These are phyloP conservation scores for Sinhomidia bicolor DNA, from an alignment of 2,888 invertebrate species.

Conservation along the genomic window DNA sequence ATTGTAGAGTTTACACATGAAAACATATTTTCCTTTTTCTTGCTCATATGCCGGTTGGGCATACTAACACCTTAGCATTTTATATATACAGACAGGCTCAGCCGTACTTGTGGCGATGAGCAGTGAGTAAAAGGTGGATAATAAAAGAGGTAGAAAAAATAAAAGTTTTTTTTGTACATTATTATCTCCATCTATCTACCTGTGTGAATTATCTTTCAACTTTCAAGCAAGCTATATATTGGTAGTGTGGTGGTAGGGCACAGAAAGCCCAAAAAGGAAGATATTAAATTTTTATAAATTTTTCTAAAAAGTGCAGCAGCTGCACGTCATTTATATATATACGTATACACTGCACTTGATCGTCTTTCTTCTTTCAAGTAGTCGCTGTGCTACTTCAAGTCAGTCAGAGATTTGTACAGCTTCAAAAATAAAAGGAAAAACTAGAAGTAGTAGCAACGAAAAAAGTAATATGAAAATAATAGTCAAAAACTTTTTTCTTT, in stretches of 20 bases:
- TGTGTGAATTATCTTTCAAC: constrained; percentile 5
- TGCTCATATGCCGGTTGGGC: not conserved
- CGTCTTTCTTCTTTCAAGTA: not conserved
- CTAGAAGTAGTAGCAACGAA: not conserved
- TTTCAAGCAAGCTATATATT: too few relatives aligned
- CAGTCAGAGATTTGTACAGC: not conserved
- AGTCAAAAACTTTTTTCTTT: constrained; percentile 38
- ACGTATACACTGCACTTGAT: not conserved
- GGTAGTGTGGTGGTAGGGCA: not conserved
- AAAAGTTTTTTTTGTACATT: not conserved
- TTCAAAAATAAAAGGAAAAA: not conserved
- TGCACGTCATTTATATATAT: not conserved
- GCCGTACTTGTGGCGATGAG: not conserved
- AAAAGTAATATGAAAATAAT: not conserved
- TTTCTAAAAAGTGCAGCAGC: constrained; percentile 36
- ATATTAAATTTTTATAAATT: not conserved
- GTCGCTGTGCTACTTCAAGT: not conserved
- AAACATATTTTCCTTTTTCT: not conserved
- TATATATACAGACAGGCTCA: not conserved
- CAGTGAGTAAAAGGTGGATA: not conserved
- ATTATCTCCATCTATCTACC: not conserved
- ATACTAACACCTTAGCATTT: too few relatives aligned
- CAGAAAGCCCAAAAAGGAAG: not conserved
- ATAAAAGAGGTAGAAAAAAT: not conserved
- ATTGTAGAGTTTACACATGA: not conserved